Base-by-base conservation (phyloP, 2,797 vertebrate genomes). In the Pseudochromis fuscus region DNA sequence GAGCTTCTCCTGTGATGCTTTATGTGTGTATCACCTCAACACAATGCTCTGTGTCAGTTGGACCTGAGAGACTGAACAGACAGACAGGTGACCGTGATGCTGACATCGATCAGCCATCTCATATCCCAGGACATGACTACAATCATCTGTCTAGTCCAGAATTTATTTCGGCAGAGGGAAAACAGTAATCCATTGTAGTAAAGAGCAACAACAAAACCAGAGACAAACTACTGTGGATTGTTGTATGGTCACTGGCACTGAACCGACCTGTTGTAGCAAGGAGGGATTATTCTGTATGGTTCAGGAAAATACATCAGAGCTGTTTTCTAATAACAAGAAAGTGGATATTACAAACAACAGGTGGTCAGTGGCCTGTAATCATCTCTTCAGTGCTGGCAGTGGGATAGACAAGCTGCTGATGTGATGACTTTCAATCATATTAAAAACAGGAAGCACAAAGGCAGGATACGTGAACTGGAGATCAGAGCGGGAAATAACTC, bases 181-280 rank as follows among this genome's bases (percentile, higher is more conserved):
- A 58, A 27, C 18, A 61, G 16, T 33, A 18, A 30, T 55, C 35
- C 16, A 19, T 38, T 23, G 21, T 53, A 28, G 13, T 30, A 33
- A 45, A 30, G 38, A 35, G 24, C 44, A 61, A 15, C 15, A 59
- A 30, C 38, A 38, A 52, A 62, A 46, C 16, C 12, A 37, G 42
- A 33, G 48, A 44, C 15, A 62, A 49, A 44, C 4, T 11, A 30
- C 16, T 8, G 42, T 55, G 33, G 23, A 28, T 12, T 30, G 37
- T 13, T 52, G n/a, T 33, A 23, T 65, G 49, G 30, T 30, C 25
- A 4, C 40, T 62, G 46, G 33, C 56, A 56, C 25, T 13, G 33
- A 55, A 24, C 33, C 28, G 31, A 50, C 49, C 49, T 18, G 7
- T 9, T 63, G n/a, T n/a, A n/a, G 37, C 31, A 35, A 27, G 38